phyloP scores from a whole-genome alignment of 1,140 invertebrate genomes.

The Drosophila orena region DNA sequence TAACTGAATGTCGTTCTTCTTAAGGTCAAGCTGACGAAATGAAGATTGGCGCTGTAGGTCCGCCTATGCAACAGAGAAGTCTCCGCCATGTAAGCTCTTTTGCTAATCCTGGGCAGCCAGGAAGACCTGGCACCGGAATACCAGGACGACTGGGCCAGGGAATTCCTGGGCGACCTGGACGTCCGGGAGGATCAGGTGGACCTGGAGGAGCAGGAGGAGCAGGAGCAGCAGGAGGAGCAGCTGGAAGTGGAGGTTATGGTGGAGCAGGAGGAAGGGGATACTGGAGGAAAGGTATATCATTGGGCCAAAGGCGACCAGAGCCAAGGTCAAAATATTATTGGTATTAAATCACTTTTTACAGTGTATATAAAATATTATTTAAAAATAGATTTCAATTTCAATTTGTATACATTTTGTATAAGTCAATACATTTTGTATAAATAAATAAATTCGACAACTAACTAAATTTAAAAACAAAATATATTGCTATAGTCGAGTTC shows the following conservation, averaged over 20 bases:
- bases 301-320: slow-evolving; percentile 1
- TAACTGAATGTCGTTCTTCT: neutral
- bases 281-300: neutral
- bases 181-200: neutral
- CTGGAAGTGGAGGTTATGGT: neutral
- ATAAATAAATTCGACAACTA: no score
- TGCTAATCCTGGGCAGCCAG: neutral
- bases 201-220: neutral
- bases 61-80: neutral
- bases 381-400: neutral
- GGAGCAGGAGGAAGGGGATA: neutral
- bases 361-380: neutral
- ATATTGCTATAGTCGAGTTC: no score
- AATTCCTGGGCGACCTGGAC: neutral
- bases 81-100: neutral
- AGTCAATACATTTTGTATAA: no score
- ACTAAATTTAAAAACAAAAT: no score
- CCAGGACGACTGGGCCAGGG: neutral
- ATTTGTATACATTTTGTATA: no score
- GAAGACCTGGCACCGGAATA: neutral
- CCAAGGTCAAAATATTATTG: neutral
- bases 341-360: neutral
- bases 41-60: neutral
- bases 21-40: neutral
- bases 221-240: neutral